phyloP scores from a whole-genome alignment of 2,888 invertebrate genomes.

The Endomychus coccineus region DNA sequence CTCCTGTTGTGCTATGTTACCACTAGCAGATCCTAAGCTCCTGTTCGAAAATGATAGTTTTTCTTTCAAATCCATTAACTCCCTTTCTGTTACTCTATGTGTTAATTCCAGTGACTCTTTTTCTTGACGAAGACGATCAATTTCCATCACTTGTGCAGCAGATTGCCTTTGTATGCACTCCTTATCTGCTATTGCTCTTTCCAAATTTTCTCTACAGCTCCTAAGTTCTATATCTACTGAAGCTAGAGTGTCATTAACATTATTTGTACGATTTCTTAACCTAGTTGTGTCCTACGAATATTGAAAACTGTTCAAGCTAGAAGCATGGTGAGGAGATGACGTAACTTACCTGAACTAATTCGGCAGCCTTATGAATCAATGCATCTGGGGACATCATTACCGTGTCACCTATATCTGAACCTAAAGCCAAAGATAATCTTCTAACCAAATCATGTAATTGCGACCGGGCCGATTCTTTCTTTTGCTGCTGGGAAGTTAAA shows the following conservation, averaged over 20 bases:
- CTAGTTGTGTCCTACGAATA: slow-evolving; percentile 38
- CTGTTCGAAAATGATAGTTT: slow-evolving; percentile 58
- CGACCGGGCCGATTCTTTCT: slow-evolving; percentile 62
- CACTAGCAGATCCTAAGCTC: slow-evolving; percentile 58
- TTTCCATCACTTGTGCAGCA: slow-evolving; percentile 61
- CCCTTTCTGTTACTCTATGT: slow-evolving; percentile 65
- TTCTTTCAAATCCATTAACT: slow-evolving; percentile 60
- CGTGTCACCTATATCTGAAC: slow-evolving; percentile 61
- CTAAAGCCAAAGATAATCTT: slow-evolving; percentile 63
- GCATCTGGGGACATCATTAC: slow-evolving; percentile 61
- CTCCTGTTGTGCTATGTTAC: slow-evolving; percentile 63
- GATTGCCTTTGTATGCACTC: slow-evolving; percentile 69
- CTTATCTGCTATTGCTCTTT: slow-evolving; percentile 59
- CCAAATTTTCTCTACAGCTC: slow-evolving; percentile 58
- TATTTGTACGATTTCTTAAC: slow-evolving; percentile 44
- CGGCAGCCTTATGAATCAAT: slow-evolving; percentile 68
- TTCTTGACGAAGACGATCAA: slow-evolving; percentile 67
- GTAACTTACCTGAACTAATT: slow-evolving; percentile 58
- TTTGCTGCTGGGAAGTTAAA: slow-evolving; percentile 64
- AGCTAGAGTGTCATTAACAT: slow-evolving; percentile 53
- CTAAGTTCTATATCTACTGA: slow-evolving; percentile 59
- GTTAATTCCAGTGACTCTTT: slow-evolving; percentile 68
- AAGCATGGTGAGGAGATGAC: background rate
- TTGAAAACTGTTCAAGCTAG: background rate
- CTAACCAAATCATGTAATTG: slow-evolving; percentile 65